phyloP scores from a whole-genome alignment of 1,140 invertebrate species.

The Antheraea pernyi region DNA sequence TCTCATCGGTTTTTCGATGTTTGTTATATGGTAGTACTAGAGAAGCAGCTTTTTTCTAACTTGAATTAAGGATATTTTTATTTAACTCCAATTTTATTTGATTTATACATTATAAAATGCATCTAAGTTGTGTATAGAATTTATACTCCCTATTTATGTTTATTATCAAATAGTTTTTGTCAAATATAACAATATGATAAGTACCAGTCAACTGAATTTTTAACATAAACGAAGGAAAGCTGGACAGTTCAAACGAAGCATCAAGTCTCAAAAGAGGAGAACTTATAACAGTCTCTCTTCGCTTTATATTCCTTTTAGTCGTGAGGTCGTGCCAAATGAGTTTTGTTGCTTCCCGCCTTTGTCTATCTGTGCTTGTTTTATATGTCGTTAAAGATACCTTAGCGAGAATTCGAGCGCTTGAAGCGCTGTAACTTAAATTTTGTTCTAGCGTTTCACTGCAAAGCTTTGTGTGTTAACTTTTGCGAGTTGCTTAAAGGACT shows the following conservation, averaged over 20 bases:
- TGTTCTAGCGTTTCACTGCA: background rate
- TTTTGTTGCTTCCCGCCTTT: conserved; percentile 23
- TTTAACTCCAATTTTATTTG: too few relatives aligned
- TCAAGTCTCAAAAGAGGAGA: conserved; percentile 34
- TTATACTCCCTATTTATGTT: too few relatives aligned
- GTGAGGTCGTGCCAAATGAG: conserved; percentile 33
- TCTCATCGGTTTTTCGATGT: too few relatives aligned
- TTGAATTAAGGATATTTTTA: too few relatives aligned
- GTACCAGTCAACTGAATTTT: background rate
- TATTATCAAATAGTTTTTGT: too few relatives aligned
- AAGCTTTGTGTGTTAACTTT: background rate
- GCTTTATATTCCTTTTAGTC: conserved; percentile 31
- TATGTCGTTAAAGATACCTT: conserved; percentile 1
- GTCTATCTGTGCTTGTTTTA: conserved; percentile 11
- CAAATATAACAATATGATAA: too few relatives aligned
- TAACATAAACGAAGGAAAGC: background rate
- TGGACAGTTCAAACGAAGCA: conserved; percentile 21
- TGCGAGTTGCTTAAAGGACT: background rate
- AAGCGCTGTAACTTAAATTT: background rate
- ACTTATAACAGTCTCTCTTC: conserved; percentile 31
- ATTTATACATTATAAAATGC: too few relatives aligned
- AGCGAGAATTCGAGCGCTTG: background rate
- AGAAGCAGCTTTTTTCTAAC: too few relatives aligned
- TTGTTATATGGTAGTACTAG: too few relatives aligned
- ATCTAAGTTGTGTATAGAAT: too few relatives aligned